Conservation (phyloP, 2,888 invertebrate species). For the Apodemia duryi region DNA sequence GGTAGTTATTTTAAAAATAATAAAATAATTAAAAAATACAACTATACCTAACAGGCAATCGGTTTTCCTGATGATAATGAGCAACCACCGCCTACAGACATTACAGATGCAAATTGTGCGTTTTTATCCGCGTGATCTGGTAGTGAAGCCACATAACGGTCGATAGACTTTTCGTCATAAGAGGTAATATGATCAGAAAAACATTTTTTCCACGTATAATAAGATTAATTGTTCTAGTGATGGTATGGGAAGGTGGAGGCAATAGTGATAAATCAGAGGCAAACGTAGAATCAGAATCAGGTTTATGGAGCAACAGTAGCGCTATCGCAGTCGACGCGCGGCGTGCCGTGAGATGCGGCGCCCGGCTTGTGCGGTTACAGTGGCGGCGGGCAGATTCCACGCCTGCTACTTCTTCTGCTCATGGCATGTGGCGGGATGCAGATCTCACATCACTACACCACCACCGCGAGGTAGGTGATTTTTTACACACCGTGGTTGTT, state of each 20-base stretch:
- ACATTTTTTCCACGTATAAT: no score
- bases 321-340: conserved; percentile 66
- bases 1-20: no score
- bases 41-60: no score
- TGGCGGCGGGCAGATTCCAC: conserved; percentile 62
- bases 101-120: no score
- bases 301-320: conserved; percentile 73
- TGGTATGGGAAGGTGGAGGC: conserved; percentile 73
- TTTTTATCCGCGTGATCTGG: no score
- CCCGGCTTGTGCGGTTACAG: conserved; percentile 64
- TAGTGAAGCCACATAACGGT: no score
- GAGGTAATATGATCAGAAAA: no score
- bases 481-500: no score
- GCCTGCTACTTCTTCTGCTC: conserved; percentile 25
- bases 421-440: conserved; percentile 59
- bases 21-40: no score
- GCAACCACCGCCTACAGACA: no score
- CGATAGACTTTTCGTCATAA: no score
- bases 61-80: no score
- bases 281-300: conserved; percentile 61
- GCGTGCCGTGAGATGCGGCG: conserved; percentile 65
- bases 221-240: conserved; percentile 39
- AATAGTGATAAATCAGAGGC: conserved; percentile 31
- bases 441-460: conserved; percentile 67
- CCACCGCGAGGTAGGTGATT: conserved; percentile 55